Percentiles rank a stretch among this genome's conserved stretches.
These are phyloP conservation scores for Scaeva pyrastri DNA, from an alignment of 2,888 invertebrate species.

Conservation along the genomic window DNA sequence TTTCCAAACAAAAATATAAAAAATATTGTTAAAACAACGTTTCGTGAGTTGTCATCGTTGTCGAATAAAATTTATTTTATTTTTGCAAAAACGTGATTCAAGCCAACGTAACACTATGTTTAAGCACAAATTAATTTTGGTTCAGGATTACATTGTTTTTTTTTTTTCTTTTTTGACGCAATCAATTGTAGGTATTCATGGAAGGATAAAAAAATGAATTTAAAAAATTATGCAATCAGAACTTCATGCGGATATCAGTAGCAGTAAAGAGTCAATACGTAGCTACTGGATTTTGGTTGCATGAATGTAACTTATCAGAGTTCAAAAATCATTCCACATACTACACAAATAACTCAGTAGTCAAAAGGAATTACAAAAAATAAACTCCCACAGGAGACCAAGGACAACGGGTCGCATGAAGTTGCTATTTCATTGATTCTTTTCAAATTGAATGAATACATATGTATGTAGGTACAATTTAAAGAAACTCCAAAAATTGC, in stretches of 20 bases:
- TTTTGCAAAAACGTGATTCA: constrained; percentile 7
- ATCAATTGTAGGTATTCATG: constrained; percentile 24
- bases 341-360: constrained; percentile 28
- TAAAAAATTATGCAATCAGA: constrained; percentile 19
- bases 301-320: constrained; percentile 7
- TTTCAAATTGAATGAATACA: too few relatives aligned
- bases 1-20: constrained; percentile 1
- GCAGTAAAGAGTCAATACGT: not conserved
- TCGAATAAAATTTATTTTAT: not conserved
- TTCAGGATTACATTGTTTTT: constrained; percentile 16
- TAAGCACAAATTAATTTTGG: constrained; percentile 47
- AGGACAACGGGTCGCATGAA: not conserved
- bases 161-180: constrained; percentile 26
- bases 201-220: constrained; percentile 28
- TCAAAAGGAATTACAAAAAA: constrained; percentile 35
- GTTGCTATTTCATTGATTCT: too few relatives aligned
- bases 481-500: too few relatives aligned
- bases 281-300: not conserved
- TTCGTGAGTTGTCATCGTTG: not conserved
- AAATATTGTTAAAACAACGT: not conserved
- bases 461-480: too few relatives aligned
- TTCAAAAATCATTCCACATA: constrained; percentile 6
- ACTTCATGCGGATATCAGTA: not conserved
- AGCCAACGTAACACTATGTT: constrained; percentile 13
- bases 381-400: too few relatives aligned